phyloP scores from a whole-genome alignment of 2,888 invertebrate genomes.

The Leptinotarsa juncta region DNA sequence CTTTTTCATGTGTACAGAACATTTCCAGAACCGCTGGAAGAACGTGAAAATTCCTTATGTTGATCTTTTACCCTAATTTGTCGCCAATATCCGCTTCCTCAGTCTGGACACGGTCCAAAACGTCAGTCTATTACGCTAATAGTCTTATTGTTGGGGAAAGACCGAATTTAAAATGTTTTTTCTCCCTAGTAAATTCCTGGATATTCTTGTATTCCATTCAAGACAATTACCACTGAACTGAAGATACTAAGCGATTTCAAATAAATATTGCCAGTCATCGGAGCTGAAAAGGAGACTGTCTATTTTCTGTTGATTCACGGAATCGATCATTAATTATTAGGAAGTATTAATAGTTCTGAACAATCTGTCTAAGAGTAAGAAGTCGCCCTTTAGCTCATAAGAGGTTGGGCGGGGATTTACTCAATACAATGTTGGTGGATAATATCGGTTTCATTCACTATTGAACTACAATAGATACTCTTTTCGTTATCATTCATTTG shows the following conservation, averaged over 20 bases:
- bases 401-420: neutral
- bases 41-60: slow-evolving; percentile 59
- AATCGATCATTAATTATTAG: slow-evolving; percentile 24
- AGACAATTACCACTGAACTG: slow-evolving; percentile 41
- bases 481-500: too few relatives aligned
- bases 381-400: neutral
- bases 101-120: slow-evolving; percentile 66
- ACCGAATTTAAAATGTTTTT: slow-evolving; percentile 62
- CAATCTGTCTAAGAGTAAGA: slow-evolving; percentile 6
- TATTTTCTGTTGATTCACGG: slow-evolving; percentile 26
- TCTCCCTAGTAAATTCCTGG: slow-evolving; percentile 43
- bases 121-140: slow-evolving; percentile 66
- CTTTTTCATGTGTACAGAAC: neutral
- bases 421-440: neutral
- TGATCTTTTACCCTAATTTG: slow-evolving; percentile 67
- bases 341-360: slow-evolving; percentile 23
- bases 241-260: slow-evolving; percentile 19
- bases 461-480: neutral
- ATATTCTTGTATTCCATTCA: slow-evolving; percentile 47
- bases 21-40: slow-evolving; percentile 49
- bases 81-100: slow-evolving; percentile 64
- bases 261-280: slow-evolving; percentile 34
- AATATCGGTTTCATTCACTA: neutral
- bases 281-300: slow-evolving; percentile 24
- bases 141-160: slow-evolving; percentile 64